Evolutionary conservation across 2,888 invertebrate species (phyloP).

Genomic region (Agriopis aurantiaria): DNA sequence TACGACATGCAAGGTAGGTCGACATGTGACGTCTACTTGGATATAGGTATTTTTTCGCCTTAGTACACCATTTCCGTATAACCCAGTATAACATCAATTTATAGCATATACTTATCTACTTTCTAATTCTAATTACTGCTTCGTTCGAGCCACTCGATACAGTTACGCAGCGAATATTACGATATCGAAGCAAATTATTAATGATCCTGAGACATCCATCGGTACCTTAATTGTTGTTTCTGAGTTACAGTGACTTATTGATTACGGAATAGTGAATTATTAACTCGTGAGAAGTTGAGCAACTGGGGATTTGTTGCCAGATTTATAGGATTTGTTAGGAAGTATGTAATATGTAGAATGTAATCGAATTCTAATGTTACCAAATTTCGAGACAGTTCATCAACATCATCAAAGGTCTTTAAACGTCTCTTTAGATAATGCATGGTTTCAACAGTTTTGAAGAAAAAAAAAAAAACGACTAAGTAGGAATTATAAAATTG

Average conservation of each 20-base stretch:
- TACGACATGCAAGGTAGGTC: too few species aligned
- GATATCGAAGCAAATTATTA: slow-evolving; percentile 50
- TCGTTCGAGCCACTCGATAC: slow-evolving; percentile 19
- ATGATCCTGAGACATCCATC: slow-evolving; percentile 52
- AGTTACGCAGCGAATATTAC: slow-evolving; percentile 21
- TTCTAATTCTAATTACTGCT: slow-evolving; percentile 23
- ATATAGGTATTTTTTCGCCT: too few species aligned
- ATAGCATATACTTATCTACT: not conserved
- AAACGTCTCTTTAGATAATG: too few species aligned
- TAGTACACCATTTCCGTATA: too few species aligned
- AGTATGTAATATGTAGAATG: not conserved
- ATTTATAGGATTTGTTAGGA: slow-evolving; percentile 8
- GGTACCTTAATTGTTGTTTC: slow-evolving; percentile 49
- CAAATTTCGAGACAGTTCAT: too few species aligned
- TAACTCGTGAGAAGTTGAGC: slow-evolving; percentile 50
- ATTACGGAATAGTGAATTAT: slow-evolving; percentile 50
- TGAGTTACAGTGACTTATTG: slow-evolving; percentile 52
- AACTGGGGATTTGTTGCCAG: slow-evolving; percentile 28
- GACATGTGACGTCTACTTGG: too few species aligned
- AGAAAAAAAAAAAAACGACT: too few species aligned
- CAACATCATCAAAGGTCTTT: too few species aligned
- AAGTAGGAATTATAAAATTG: too few species aligned
- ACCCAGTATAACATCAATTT: too few species aligned
- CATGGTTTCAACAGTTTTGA: too few species aligned
- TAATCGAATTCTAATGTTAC: too few species aligned